These are phyloP conservation scores for Alligator sinensis DNA, from an alignment of 2,113 vertebrate species.

Conservation along the genomic window DNA sequence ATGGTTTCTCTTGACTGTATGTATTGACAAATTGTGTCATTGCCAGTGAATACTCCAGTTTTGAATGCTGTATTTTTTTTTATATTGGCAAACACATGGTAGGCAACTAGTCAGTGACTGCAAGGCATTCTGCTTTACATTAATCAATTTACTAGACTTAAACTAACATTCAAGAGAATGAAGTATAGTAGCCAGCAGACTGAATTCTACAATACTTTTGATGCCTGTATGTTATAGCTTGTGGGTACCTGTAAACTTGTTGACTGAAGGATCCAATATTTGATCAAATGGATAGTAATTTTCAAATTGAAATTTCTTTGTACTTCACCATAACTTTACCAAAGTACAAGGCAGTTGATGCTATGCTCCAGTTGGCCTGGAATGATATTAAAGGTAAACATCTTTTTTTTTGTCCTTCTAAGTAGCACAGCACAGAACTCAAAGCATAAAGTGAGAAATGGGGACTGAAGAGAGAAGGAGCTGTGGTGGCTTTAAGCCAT, in stretches of 20 bases:
- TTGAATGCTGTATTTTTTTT: not conserved
- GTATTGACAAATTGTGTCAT: not conserved
- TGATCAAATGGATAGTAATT: not conserved
- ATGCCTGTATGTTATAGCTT: not conserved
- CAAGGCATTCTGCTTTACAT: not conserved
- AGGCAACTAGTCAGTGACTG: not conserved
- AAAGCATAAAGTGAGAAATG: not conserved
- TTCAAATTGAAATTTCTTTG: not conserved
- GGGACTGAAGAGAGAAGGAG: not conserved
- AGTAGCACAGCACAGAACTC: not conserved
- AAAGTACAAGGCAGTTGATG: not conserved
- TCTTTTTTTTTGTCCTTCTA: not conserved
- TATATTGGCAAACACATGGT: not conserved
- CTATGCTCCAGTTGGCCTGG: not conserved
- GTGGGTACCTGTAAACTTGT: not conserved
- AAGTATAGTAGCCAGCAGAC: not conserved
- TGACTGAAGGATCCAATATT: not conserved
- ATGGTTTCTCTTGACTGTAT: not conserved
- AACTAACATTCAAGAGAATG: not conserved
- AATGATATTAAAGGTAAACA: not conserved
- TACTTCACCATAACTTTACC: not conserved
- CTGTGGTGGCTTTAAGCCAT: not conserved
- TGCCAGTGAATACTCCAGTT: not conserved
- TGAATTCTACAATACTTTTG: not conserved
- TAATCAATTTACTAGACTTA: not conserved